phyloP scores from a whole-genome alignment of 2,888 invertebrate species.

The Agonum fuliginosum region DNA sequence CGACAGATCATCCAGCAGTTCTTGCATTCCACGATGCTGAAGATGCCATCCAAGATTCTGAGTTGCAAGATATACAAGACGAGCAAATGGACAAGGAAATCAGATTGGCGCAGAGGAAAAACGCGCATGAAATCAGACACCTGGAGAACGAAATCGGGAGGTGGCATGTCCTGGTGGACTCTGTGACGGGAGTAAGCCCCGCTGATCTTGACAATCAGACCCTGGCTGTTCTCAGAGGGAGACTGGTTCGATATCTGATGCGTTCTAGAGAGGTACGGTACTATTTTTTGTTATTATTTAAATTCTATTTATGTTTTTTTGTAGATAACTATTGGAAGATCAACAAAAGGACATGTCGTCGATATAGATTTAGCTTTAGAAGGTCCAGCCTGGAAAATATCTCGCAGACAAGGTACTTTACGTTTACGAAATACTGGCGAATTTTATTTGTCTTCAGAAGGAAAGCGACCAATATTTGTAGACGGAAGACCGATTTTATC shows the following conservation, averaged over 20 bases:
- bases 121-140: constrained; percentile 90
- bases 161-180: constrained; percentile 95
- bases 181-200: constrained; percentile 87
- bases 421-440: constrained; percentile 93
- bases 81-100: constrained; percentile 88
- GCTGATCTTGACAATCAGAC: constrained; percentile 96
- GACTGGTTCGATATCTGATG: constrained; percentile 95
- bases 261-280: constrained; percentile 86
- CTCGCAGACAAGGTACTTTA: constrained; percentile 94
- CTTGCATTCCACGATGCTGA: constrained; percentile 94
- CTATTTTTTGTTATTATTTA: constrained; percentile 35
- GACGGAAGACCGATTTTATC: constrained; percentile 93
- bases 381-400: constrained; percentile 95
- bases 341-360: constrained; percentile 90
- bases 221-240: constrained; percentile 91
- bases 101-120: constrained; percentile 82
- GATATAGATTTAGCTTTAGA: constrained; percentile 96
- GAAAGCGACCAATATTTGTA: constrained; percentile 94
- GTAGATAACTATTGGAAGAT: constrained; percentile 93
- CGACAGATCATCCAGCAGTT: constrained; percentile 69
- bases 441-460: constrained; percentile 96
- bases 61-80: constrained; percentile 87
- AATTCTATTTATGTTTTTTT: constrained; percentile 49
- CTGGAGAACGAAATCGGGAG: constrained; percentile 92
- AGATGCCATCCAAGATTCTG: constrained; percentile 89